Evolutionary conservation across 1,140 invertebrate genomes (phyloP), one percentile per base, ranked within the genome.

Genomic region (Pseudomyrmex dendroicus): DNA sequence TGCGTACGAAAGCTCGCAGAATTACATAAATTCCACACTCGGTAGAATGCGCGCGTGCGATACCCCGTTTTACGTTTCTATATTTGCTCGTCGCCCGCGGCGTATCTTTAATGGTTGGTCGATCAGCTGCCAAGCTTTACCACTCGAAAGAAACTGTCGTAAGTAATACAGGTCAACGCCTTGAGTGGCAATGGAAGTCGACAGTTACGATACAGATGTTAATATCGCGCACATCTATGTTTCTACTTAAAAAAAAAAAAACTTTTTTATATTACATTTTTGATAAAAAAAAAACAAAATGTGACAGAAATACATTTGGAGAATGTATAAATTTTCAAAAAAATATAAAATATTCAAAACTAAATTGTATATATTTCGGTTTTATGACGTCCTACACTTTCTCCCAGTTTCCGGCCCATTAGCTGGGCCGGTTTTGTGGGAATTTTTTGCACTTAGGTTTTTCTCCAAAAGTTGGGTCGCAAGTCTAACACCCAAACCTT

Each of bases 121-220:
- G 62, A 67, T 77, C 62, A 77, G 73, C 25, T 77, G 74, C 62
- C 74, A 77, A 77, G 62, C 74, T 77, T 56, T 67, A 57, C 62
- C 67, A 50, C 77, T 82, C 67, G 77, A 82, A 77, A 82, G 77
- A 82, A 82, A 82, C 56, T 82, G 50, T 82, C 67, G 77, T 59
- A 68, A 78, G 76, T 78, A 72, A 54, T 82, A 73, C 56, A 82
- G 67, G 77, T 82, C 66, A 82, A 82, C 56, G 77, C n/a, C 77
- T 77, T 77, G 54, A 57, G 22, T 20, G 56, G 63, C 50, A 50
- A 76, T 66, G 50, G n/a, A 10, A 22, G 25, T 54, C 59, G n/a
- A 13, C 54, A 64, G 35, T 35, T 35, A 25, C 22, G 22, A 3
- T 56, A 12, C 44, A 10, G 2, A n/a, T 17, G 15, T 62, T 48